A percentile compares a stretch with the other conserved stretches of the same genome.
Conservation (phyloP, 2,888 invertebrate genomes). For the Athalia circularis region DNA sequence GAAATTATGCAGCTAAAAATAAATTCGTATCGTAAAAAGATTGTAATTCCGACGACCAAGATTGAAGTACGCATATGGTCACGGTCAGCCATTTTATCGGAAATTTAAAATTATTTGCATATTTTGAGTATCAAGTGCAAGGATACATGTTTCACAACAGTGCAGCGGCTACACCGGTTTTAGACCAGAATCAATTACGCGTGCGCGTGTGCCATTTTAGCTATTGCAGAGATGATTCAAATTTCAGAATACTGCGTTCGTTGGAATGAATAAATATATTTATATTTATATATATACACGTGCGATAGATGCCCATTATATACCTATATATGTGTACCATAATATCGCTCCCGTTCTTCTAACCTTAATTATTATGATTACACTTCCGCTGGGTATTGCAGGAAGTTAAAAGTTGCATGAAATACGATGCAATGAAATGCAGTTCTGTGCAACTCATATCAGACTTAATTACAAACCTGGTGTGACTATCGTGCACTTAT, state of each 20-base stretch:
- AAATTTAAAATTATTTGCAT: no score
- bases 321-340: background rate
- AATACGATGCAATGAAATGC: constrained; percentile 46
- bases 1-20: no score
- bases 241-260: background rate
- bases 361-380: constrained; percentile 44
- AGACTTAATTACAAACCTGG: constrained; percentile 30
- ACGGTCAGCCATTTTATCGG: no score
- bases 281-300: background rate
- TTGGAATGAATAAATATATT: background rate
- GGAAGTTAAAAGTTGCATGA: constrained; percentile 46
- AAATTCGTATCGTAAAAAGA: no score
- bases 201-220: no score
- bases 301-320: background rate
- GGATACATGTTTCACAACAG: no score
- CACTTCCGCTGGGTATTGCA: constrained; percentile 44
- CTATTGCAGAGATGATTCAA: no score
- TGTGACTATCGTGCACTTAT: constrained; percentile 8
- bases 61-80: no score
- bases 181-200: no score
- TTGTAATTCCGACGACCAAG: no score
- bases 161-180: no score
- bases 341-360: constrained; percentile 35
- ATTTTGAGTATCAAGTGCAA: no score
- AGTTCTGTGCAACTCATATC: constrained; percentile 34